Evolutionary conservation across 37 sponge, comb jelly and placozoan species (phyloP), one percentile per base, ranked within the genome.

Genomic region (Corticium candelabrum): DNA sequence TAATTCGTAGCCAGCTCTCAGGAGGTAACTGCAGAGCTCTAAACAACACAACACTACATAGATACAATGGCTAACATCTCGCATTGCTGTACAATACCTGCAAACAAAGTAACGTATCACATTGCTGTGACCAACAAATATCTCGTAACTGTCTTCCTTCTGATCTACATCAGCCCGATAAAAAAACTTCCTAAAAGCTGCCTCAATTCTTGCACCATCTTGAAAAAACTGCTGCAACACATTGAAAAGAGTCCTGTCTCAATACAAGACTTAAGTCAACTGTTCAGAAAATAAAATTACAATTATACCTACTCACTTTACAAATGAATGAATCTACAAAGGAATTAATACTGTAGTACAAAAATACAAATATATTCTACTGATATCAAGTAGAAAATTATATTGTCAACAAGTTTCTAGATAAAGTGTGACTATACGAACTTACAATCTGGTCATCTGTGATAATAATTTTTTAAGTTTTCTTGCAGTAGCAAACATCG

Each of bases 61-160:
- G 4, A 35, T 5, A 15, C 5, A 15, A 32, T 30, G 5, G 73
- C 5, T 4, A 30, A 70, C 31, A 70, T 70, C 33, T 35, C 15
- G 31, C 73, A 33, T 7, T 11, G 30, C 67, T n/a, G n/a, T 29
- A 68, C 43, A 80, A 34, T 67, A 91, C 92, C 96, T 83, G 82
- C 93, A 96, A 74, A 96, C 89, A 82, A 96, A 90, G 76, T 96
- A 96, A 38, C 97, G 77, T 50, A 96, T 96, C 34, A 96, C 97
- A 74, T 96, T 96, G 4, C 89, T 91, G 78, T 96, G 97, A 69
- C 93, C 88, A 35, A 96, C 94, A 30, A 96, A 33, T 1, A 96
- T 72, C 81, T 96, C 97, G 37, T 67, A 69, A 41, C 82, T 84
- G 75, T 86, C 86, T 35, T 86, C 82, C 68, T 85, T 86, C 81